Percentiles rank a stretch among this genome's conserved stretches.
phyloP scores from a whole-genome alignment of 2,888 invertebrate genomes.

The Drosophila subquinaria region DNA sequence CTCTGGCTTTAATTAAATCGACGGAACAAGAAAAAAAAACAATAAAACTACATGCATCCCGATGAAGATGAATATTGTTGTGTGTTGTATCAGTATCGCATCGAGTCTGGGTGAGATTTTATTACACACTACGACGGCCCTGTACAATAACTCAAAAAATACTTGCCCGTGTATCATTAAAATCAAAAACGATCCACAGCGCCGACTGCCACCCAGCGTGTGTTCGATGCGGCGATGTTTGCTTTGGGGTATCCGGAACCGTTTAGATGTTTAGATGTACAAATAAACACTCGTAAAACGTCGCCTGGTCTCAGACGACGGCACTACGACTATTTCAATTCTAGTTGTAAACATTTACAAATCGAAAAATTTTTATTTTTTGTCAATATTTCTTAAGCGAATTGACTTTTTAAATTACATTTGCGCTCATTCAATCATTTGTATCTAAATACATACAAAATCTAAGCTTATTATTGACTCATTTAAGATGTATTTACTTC shows the following conservation, averaged over 20 bases:
- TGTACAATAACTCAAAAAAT: constrained; percentile 78
- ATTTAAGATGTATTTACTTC: not conserved
- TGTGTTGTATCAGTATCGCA: constrained; percentile 22
- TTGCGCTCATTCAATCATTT: not conserved
- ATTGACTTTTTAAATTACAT: not conserved
- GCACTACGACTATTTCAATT: constrained; percentile 34
- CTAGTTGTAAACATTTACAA: constrained; percentile 7
- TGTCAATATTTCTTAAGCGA: constrained; percentile 30
- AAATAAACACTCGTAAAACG: constrained; percentile 73
- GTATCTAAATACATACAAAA: too few species aligned
- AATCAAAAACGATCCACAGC: constrained; percentile 66
- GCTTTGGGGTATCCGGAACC: constrained; percentile 34
- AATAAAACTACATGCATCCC: constrained; percentile 63
- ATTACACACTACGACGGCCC: constrained; percentile 55
- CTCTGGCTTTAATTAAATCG: constrained; percentile 76
- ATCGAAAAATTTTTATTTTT: constrained; percentile 10
- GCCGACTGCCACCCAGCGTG: constrained; percentile 66
- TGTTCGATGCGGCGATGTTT: constrained; percentile 26
- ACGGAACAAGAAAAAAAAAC: constrained; percentile 43
- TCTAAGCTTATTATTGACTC: not conserved
- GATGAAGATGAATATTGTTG: constrained; percentile 3
- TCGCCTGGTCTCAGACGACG: constrained; percentile 25
- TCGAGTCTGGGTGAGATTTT: constrained; percentile 58
- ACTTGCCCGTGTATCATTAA: constrained; percentile 76
- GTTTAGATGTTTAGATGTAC: constrained; percentile 73